Percentiles rank a stretch among this genome's conserved stretches.
Evolutionary conservation across 2,888 invertebrate species (phyloP).

Genomic region (Harpagoxenus sublaevis): DNA sequence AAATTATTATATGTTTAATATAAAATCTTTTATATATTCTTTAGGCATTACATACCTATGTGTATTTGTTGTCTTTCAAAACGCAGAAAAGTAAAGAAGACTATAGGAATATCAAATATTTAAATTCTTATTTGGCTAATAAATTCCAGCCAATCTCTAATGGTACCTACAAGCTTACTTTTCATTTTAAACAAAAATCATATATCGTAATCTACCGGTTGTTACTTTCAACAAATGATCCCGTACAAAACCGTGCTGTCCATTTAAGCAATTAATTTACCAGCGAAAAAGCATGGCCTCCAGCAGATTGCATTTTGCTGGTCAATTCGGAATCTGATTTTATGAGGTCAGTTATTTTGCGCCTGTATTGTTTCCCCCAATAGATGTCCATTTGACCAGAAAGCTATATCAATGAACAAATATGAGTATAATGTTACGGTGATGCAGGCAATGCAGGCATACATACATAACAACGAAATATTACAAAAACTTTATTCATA

Average conservation of each 20-base stretch:
- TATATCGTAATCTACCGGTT: background rate
- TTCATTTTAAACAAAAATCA: background rate
- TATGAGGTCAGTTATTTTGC: constrained; percentile 30
- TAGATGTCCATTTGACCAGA: constrained; percentile 9
- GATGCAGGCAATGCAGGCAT: background rate
- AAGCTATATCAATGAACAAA: constrained; percentile 12
- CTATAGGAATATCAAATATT: background rate
- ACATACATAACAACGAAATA: background rate
- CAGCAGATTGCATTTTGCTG: constrained; percentile 25
- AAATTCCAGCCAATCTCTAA: background rate
- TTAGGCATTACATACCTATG: background rate
- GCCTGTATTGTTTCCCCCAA: constrained; percentile 14
- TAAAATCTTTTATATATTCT: background rate
- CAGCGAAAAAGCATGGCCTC: background rate
- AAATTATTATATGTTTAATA: background rate
- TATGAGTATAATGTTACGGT: background rate
- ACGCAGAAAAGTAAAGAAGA: background rate
- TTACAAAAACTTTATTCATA: constrained; percentile 15
- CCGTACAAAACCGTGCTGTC: constrained; percentile 9
- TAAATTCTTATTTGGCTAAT: background rate
- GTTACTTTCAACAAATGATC: constrained; percentile 12
- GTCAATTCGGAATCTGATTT: background rate
- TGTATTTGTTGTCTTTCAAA: background rate
- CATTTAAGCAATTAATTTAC: constrained; percentile 50
- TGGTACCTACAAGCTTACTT: background rate